A percentile compares a stretch with the other conserved stretches of the same genome.
Evolutionary conservation across 2,113 vertebrate genomes (phyloP).

Genomic region (Pollachius pollachius): DNA sequence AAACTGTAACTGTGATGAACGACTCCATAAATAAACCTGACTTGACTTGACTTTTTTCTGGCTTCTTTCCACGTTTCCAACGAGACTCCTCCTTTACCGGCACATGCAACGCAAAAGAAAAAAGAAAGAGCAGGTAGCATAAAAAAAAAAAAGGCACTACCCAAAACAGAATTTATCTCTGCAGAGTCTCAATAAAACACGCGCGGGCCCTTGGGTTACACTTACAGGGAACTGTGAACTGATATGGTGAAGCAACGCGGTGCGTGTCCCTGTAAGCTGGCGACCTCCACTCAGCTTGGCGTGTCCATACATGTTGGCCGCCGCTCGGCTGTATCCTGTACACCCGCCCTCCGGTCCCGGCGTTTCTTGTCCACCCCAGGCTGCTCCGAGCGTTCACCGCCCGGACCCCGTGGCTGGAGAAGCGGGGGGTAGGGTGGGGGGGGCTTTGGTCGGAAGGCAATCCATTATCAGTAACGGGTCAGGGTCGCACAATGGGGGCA

Average conservation of each 20-base stretch:
- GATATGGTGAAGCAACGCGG: not conserved
- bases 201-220: not conserved
- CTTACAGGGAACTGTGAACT: not conserved
- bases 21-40: too few species aligned
- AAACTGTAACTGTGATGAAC: too few species aligned
- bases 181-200: not conserved
- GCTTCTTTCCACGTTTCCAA: too few species aligned
- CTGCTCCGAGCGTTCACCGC: not conserved
- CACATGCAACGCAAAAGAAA: not conserved
- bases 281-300: not conserved
- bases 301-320: not conserved
- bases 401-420: constrained; percentile 18
- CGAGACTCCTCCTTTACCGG: too few species aligned
- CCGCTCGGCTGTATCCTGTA: not conserved
- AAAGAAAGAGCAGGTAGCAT: constrained; percentile 6
- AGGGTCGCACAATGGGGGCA: constrained; percentile 68
- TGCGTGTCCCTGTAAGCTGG: not conserved
- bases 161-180: too few species aligned
- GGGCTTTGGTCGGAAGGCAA: constrained; percentile 49
- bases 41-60: too few species aligned
- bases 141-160: not conserved
- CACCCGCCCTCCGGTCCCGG: not conserved
- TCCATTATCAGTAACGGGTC: constrained; percentile 71
- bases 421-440: constrained; percentile 36
- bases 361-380: not conserved